Evolutionary conservation across 2,888 invertebrate species (phyloP), one percentile per base, ranked within the genome.

Genomic region (Uropetala carovei): DNA sequence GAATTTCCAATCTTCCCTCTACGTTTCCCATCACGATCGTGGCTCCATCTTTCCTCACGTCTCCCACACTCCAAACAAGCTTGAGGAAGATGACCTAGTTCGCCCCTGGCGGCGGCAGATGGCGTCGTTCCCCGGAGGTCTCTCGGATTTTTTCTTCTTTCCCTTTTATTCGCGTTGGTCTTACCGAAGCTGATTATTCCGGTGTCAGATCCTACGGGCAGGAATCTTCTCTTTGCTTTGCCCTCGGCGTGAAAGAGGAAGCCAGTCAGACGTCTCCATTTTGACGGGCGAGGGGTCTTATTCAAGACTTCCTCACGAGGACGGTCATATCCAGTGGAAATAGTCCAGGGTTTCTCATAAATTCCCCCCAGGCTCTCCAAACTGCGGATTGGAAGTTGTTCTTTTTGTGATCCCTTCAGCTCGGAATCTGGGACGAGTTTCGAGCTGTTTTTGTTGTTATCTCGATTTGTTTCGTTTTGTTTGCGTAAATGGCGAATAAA

Each of bases 111-210:
- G 64, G 64, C 68, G 27, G 43, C 89, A 89, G 89, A 89, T 89
- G 89, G 89, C 60, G 89, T 68, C 64, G 56, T 89, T n/a, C 56
- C 64, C 89, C 64, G 18, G 64, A 16, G 89, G 64, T 14, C 13
- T 59, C 60, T 30, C 16, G 43, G 56, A n/a, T 57, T 30, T 43
- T 82, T 43, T 64, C 64, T 30, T 18, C 43, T 64, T 18, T 11
- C 16, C 89, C 18, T 11, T 64, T 30, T 43, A 86, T 60, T 27
- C 83, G 43, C 86, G 14, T 22, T 16, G 60, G 86, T 60, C 68
- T 75, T 64, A 68, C 56, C 89, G 64, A 89, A 89, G 89, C 64
- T 89, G 89, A 89, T 89, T 89, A 89, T 89, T 89, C 89, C 68
- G 89, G 89, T 89, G 89, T 60, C 89, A 89, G 64, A 60, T 68